Base-by-base conservation (phyloP, 64 coral and sea anemone species). In the Hydrozoanthus tunicans region DNA sequence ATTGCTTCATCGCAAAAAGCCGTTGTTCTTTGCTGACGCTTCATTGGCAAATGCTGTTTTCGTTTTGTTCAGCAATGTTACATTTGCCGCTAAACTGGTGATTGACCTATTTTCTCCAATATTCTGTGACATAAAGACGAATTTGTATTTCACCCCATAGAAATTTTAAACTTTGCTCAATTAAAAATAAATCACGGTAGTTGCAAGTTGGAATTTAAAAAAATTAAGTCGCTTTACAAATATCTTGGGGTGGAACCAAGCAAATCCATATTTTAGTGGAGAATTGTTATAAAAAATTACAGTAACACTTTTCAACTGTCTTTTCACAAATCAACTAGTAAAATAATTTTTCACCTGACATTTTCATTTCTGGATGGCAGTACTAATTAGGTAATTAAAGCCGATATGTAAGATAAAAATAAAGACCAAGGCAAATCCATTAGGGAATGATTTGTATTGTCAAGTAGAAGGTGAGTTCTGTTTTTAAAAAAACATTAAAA, bases 361-460 rank as follows among this genome's bases (percentile, higher is more conserved):
- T 70, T 70, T 70, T 70, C 68, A 70, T 70, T 70, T 70, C 15
- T 70, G 68, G 68, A 3, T 7, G 68, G 68, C 68, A 70, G 24
- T 51, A 75, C 25, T 75, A 75, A 75, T 75, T 51, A 75, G 52
- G 25, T 75, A 75, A 75, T 75, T 75, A 75, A 75, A 75, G 72
- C 72, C 72, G 72, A 20, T 20, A 75, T 32, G 52, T 75, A 75
- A 52, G 32, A 51, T 51, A 75, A 75, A 75, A 75, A 52, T 1
- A 24, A 7, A 52, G 8, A 20, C 20, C 20, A 20, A 20, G 20
- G 25, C 72, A 32, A 24, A 75, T 75, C 72, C 72, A 75, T 4
- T 75, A 51, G 26, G 72, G 72, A 32, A 75, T 75, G 72, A 70
- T 23, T 20, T 70, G 17, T 70, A 70, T 24, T 75, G 72, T 51